Conservation (phyloP, 1,140 invertebrate genomes). For the Trichonephila inaurata region DNA sequence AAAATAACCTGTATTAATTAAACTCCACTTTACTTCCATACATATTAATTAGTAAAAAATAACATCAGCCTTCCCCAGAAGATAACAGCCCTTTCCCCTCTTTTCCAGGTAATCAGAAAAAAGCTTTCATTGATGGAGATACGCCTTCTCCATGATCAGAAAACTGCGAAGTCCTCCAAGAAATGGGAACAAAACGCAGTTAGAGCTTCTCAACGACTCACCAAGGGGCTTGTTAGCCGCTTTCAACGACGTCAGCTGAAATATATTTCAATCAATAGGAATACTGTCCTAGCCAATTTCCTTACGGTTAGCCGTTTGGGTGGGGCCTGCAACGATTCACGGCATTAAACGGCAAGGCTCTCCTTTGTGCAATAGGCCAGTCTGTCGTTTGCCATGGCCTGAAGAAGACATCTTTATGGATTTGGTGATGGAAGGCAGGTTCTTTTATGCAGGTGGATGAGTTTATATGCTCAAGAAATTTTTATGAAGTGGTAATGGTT, state of each 20-base stretch:
- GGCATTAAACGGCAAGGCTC: neutral
- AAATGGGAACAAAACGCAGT: neutral
- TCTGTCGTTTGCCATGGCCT: neutral
- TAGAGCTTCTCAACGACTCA: neutral
- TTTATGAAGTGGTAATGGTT: neutral
- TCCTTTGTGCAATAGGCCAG: neutral
- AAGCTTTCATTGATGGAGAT: neutral
- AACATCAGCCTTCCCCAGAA: too few relatives aligned
- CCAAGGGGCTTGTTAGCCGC: conserved; percentile 9
- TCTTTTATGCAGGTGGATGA: neutral
- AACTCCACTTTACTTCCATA: too few relatives aligned
- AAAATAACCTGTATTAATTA: too few relatives aligned
- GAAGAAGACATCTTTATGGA: neutral
- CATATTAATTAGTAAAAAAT: too few relatives aligned
- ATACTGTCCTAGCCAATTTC: conserved; percentile 5
- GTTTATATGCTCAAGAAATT: neutral
- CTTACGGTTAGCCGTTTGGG: neutral
- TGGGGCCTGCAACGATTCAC: neutral
- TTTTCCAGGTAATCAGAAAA: neutral
- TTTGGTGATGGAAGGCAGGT: neutral
- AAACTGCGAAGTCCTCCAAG: neutral
- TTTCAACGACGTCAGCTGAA: conserved; percentile 24
- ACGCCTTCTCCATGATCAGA: neutral
- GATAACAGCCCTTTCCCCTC: neutral
- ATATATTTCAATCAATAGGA: conserved; percentile 27